Base-by-base conservation (phyloP, 92 coral and sea anemone species). In the Phenganax marumi region DNA sequence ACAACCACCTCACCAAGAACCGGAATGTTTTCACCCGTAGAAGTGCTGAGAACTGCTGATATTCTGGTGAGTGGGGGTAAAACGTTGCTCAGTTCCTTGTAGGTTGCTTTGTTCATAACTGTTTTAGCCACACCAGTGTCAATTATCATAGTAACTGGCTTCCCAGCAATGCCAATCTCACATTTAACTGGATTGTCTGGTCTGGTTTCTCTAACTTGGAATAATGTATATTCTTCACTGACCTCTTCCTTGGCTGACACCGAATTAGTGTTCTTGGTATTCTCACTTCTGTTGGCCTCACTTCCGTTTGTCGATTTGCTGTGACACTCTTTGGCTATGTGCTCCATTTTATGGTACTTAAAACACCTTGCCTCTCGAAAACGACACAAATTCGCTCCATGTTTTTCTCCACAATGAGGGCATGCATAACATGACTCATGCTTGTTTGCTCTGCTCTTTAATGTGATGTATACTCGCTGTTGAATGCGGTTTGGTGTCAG, bases 1-100 rank as follows among this genome's bases (percentile, higher is more conserved):
- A 90, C 61, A 12, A 53, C 16, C 61, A 58, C 83, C 18, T 85
- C 74, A 16, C 91, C 93, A 10, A 52, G 17, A 50, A 90, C 89
- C 19, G 89, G 68, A 47, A 88, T 83, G 17, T 33, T 33, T 33
- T 33, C 43, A 1, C 74, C 26, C 24, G 74, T 90, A 60, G 85
- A 90, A 39, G 89, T 90, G 77, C 86, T 86, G 46, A 85, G 81
- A 8, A 52, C 50, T 21, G 89, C 70, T 23, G 58, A 46, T 8
- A 74, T 46, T 21, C 23, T 81, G 52, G 76, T 18, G 51, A 85
- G 61, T 66, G 77, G 81, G 22, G 79, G 70, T 74, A 66, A 53
- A 79, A 65, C 43, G 5, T 33, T 33, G 2, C 43, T 33, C 5
- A 73, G 49, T 13, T 78, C 58, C 21, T 49, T 58, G 17, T 83